Conservation (phyloP, 2,888 invertebrate genomes). For the Diloba caeruleocephala region DNA sequence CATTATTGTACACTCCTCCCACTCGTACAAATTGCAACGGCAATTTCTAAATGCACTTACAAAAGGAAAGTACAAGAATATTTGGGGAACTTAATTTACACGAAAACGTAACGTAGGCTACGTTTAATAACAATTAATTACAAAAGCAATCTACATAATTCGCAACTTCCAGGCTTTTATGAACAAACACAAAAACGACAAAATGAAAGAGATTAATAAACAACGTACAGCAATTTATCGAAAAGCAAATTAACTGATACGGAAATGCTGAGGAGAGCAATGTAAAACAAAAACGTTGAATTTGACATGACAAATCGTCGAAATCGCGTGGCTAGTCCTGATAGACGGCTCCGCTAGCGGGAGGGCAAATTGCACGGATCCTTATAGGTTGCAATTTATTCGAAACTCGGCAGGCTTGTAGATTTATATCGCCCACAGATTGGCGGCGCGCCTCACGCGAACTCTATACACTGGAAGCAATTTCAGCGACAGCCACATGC, state of each 20-base stretch:
- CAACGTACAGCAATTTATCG: constrained; percentile 31
- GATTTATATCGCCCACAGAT: constrained; percentile 83
- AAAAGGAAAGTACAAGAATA: constrained; percentile 26
- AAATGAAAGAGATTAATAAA: constrained; percentile 18
- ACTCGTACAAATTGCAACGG: constrained; percentile 56
- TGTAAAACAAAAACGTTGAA: constrained; percentile 60
- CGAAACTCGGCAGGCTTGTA: constrained; percentile 78
- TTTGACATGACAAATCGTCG: constrained; percentile 78
- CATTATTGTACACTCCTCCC: constrained; percentile 62
- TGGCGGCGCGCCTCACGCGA: constrained; percentile 80
- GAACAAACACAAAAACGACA: constrained; percentile 11
- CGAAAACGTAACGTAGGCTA: constrained; percentile 6
- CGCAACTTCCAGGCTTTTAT: constrained; percentile 24
- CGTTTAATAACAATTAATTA: constrained; percentile 20
- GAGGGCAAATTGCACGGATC: constrained; percentile 73
- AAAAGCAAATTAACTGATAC: constrained; percentile 40
- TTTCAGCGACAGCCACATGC: constrained; percentile 73
- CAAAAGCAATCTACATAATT: constrained; percentile 26
- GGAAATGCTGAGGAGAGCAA: constrained; percentile 43
- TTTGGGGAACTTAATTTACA: constrained; percentile 34
- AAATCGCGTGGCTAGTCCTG: constrained; percentile 63
- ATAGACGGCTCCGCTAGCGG: constrained; percentile 55
- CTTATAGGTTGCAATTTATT: constrained; percentile 83
- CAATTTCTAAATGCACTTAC: constrained; percentile 29
- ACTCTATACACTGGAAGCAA: constrained; percentile 75